phyloP scores from a whole-genome alignment of 2,797 vertebrate species.

The Pipistrellus pipistrellus region DNA sequence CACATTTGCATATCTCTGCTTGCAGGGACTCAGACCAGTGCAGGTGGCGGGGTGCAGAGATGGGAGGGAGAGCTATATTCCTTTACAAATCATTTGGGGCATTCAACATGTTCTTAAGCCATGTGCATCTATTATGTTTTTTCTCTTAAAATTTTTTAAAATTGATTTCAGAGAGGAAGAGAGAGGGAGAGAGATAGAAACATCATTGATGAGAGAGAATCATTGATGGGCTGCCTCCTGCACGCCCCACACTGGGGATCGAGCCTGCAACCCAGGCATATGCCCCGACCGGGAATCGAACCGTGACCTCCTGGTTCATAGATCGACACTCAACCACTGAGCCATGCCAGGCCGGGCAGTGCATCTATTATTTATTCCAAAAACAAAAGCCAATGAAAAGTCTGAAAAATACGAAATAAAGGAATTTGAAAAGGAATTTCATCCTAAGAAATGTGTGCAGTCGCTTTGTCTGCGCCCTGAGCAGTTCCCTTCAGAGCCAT shows the following conservation, averaged over 20 bases:
- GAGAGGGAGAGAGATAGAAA: too few relatives aligned
- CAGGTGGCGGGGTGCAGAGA: accelerated
- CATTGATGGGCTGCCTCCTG: too few relatives aligned
- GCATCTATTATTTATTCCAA: not conserved
- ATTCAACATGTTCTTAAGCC: not conserved
- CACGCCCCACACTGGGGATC: too few relatives aligned
- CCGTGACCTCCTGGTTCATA: too few relatives aligned
- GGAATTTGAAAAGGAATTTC: slow-evolving; percentile 16
- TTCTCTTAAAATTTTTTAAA: too few relatives aligned
- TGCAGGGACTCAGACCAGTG: not conserved
- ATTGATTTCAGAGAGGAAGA: too few relatives aligned
- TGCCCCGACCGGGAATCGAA: too few relatives aligned
- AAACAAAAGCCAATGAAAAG: not conserved
- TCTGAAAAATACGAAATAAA: not conserved
- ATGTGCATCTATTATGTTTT: not conserved
- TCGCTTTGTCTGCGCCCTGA: not conserved
- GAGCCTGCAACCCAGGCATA: too few relatives aligned
- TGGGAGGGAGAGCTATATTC: not conserved
- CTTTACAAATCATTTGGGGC: not conserved
- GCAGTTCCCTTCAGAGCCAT: not conserved
- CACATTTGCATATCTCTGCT: accelerated
- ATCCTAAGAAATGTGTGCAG: not conserved
- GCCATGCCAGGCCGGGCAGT: too few relatives aligned
- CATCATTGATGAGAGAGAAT: too few relatives aligned
- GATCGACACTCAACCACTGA: not conserved